Evolutionary conservation across 2,113 vertebrate species (phyloP).

Genomic region (Petromus typicus): DNA sequence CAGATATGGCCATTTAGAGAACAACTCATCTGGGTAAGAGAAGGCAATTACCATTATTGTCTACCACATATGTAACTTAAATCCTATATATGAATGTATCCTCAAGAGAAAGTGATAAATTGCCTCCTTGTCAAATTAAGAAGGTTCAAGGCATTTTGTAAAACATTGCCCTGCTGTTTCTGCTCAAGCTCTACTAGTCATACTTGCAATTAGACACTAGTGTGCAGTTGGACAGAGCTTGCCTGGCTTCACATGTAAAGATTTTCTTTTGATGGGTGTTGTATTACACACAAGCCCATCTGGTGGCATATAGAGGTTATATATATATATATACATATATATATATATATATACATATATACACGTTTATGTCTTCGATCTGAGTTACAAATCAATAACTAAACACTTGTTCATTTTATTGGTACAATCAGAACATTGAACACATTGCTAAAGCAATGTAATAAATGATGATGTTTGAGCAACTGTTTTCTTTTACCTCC

Average conservation of each 20-base stretch:
- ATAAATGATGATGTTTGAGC: not conserved
- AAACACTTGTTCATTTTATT: constrained; percentile 44
- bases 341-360: too few relatives aligned
- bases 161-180: not conserved
- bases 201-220: constrained; percentile 43
- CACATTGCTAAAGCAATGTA: constrained; percentile 28
- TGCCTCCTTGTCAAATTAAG: constrained; percentile 74
- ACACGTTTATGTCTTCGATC: not conserved
- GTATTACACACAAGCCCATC: not conserved
- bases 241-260: not conserved
- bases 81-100: not conserved
- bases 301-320: not conserved
- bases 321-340: too few relatives aligned
- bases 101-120: constrained; percentile 56
- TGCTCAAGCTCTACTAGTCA: not conserved
- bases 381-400: constrained; percentile 57
- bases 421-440: constrained; percentile 12
- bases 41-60: constrained; percentile 61
- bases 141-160: constrained; percentile 54
- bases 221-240: constrained; percentile 14
- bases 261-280: constrained; percentile 36
- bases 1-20: constrained; percentile 47
- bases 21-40: constrained; percentile 37
- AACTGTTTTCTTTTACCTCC: not conserved
- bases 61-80: constrained; percentile 56